Base-by-base conservation (phyloP, 2,888 invertebrate genomes). In the Petrophora chlorosata region DNA sequence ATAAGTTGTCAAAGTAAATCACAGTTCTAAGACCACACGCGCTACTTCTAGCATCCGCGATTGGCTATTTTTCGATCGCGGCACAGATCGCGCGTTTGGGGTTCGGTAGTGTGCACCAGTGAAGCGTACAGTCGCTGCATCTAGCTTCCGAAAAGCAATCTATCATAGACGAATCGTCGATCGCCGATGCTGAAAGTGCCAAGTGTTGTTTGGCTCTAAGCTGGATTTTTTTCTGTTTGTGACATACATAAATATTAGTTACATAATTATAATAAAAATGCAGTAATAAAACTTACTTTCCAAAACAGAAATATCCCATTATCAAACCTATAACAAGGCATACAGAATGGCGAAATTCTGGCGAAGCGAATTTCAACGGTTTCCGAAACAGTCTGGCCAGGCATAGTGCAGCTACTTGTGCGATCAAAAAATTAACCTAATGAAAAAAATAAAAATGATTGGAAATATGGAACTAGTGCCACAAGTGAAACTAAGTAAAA, bases 281-380 rank as follows among this genome's bases (percentile, higher is more conserved):
- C 28, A 43, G 42, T 47, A 52, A 53, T 45, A 49, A 38, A 73
- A 91, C 93, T 93, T 92, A 95, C 94, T 92, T 93, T 85, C 97
- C 97, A 84, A 96, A 97, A 87, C 96, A 96, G 90, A 97, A 96
- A 89, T 95, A 96, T 65, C 95, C 95, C 82, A 97, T 94, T 68
- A 92, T 83, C 73, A 97, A 91, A 66, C 97, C 97, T 74, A 95
- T 89, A 58, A 94, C 82, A 65, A 96, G 92, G 69, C 95, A 96
- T 76, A 95, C 94, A 67, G 92, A 92, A 91, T 97, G 96, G 65
- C 97, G 93, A 48, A 94, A 92, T 61, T 92, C 93, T 64, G 95
- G 91, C 67, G 92, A 93, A 68, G 92, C 92, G 61, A 94, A 94
- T 85, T 93, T 94, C 64, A 97, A 91, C 70, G 93, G 92, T 69